Base-by-base conservation (phyloP, 2,113 vertebrate species). In the Sakesphorus luctuosus region DNA sequence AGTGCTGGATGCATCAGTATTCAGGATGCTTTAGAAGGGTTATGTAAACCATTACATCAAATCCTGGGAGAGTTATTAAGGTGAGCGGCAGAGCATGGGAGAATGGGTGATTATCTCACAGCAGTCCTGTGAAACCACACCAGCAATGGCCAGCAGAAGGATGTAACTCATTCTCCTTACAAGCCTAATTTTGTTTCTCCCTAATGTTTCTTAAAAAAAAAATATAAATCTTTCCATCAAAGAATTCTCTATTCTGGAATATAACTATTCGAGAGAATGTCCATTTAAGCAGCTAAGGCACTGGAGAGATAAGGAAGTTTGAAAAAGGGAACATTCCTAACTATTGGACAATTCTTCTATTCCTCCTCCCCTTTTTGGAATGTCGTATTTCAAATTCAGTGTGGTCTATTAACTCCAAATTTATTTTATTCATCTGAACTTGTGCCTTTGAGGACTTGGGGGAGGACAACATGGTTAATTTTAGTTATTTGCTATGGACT, bases 31-130 rank as follows among this genome's bases (percentile, higher is more conserved):
- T 94, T 65, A 35, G 76, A 93, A 89, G 90, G 93, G 92, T 94
- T 93, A 94, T 88, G 94, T 89, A 96, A 94, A 92, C 92, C 92
- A 94, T 94, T 87, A 89, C 88, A 96, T 96, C 93, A 95, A 95
- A 88, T 65, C 92, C 94, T 33, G 15, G 14, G 85, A 93, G 93
- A 96, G 94, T 93, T 81, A 96, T 94, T 94, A 94, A 94, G 93
- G 85, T 92, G 88, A 95, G 93, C 68, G 23, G 87, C 82, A 65
- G 93, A 96, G 95, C 94, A 96, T 91, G 83, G 94, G 82, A 90
- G 88, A 92, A 93, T 31, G 92, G 92, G 87, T 94, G 94, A 93
- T 96, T 95, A 94, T 96, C 86, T 93, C 36, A 2, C 80, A 95
- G 88, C 85, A 62, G 68, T 36, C 43, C 58, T 29, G 31, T n/a